phyloP scores from a whole-genome alignment of 64 coral and sea anemone genomes.

The Montipora efflorescens region DNA sequence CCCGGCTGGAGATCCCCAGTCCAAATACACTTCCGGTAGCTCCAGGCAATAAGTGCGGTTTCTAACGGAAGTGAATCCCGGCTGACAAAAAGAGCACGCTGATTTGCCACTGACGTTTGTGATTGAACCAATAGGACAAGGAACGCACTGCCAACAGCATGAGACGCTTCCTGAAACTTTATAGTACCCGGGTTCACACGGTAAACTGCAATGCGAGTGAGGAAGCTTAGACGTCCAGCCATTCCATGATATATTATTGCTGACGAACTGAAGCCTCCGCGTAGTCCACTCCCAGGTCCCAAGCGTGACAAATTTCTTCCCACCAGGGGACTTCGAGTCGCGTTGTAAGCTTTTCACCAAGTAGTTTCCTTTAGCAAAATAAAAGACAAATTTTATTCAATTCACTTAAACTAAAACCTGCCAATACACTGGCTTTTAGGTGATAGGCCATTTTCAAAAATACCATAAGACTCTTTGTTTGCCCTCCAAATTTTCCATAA shows the following conservation, averaged over 20 bases:
- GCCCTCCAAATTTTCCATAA: too few species aligned
- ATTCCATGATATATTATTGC: conserved; percentile 75
- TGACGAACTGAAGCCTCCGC: conserved; percentile 65
- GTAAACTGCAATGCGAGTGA: conserved; percentile 74
- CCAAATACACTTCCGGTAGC: conserved; percentile 75
- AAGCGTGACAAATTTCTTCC: conserved; percentile 74
- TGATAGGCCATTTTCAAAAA: too few species aligned
- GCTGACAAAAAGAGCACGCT: conserved; percentile 43
- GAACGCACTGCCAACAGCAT: conserved; percentile 85
- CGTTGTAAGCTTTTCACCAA: conserved; percentile 88
- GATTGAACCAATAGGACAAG: conserved; percentile 69
- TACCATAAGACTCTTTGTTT: too few species aligned
- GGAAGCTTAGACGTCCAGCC: conserved; percentile 51
- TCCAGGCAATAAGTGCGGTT: conserved; percentile 67
- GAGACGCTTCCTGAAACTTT: conserved; percentile 64
- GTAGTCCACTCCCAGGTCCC: conserved; percentile 78
- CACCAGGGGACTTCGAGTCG: conserved; percentile 10
- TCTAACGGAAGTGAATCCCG: conserved; percentile 74
- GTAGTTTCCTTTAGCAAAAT: conserved; percentile 65
- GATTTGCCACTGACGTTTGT: conserved; percentile 66
- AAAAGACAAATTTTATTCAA: background rate
- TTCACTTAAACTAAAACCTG: too few species aligned
- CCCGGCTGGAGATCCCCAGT: conserved; percentile 35
- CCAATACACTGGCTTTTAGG: too few species aligned
- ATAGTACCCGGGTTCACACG: conserved; percentile 74